A percentile compares a stretch with the other conserved stretches of the same genome.
Evolutionary conservation across 1,140 invertebrate species (phyloP).

Genomic region (Drosophila bocki): DNA sequence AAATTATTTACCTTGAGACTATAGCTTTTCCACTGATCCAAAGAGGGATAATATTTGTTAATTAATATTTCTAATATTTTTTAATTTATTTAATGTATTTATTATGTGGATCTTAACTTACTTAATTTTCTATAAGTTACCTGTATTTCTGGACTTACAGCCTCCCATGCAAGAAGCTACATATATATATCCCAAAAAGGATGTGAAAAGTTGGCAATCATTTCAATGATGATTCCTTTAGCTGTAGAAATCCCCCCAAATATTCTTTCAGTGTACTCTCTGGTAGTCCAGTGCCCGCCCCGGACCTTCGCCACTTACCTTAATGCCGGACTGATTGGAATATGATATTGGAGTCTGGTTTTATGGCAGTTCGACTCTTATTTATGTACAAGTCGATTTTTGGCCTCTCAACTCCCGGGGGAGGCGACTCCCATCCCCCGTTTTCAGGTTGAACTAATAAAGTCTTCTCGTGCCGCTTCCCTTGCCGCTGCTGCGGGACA

Average conservation of each 20-base stretch:
- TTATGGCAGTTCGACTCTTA: conserved; percentile 53
- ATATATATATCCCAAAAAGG: too few relatives aligned
- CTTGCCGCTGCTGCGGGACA: conserved; percentile 42
- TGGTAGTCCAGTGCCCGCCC: conserved; percentile 10
- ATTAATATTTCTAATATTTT: too few relatives aligned
- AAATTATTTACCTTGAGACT: neutral
- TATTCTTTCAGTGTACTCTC: neutral
- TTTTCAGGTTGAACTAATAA: conserved; percentile 49
- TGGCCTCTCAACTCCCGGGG: conserved; percentile 24
- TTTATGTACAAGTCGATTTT: conserved; percentile 57
- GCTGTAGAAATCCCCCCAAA: neutral
- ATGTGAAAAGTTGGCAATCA: too few relatives aligned
- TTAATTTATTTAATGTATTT: too few relatives aligned
- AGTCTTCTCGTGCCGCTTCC: conserved; percentile 56
- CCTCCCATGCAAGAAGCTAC: too few relatives aligned
- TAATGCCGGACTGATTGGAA: conserved; percentile 83
- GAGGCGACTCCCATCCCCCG: conserved; percentile 2
- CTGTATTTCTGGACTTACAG: too few relatives aligned
- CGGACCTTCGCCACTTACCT: conserved; percentile 68
- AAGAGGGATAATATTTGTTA: neutral
- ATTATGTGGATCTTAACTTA: too few relatives aligned
- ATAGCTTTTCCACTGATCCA: neutral
- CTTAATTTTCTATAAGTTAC: too few relatives aligned
- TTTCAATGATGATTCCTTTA: neutral
- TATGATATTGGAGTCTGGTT: conserved; percentile 74